A percentile compares a stretch with the other conserved stretches of the same genome.
Conservation (phyloP, 2,113 vertebrate genomes). For the Pelmatolapia mariae region DNA sequence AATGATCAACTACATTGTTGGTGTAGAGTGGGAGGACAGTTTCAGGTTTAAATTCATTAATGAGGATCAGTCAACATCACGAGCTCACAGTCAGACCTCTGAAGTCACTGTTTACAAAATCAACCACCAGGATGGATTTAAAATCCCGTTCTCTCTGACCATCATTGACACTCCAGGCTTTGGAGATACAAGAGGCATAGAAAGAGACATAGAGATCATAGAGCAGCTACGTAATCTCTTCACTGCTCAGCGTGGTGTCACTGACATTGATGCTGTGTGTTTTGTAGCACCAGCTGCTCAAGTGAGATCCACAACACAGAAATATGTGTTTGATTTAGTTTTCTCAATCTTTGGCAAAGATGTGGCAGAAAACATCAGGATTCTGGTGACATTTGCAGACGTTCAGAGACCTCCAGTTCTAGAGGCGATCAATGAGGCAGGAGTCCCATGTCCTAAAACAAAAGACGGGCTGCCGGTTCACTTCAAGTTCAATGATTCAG, state of each 20-base stretch:
- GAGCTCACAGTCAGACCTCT: not conserved
- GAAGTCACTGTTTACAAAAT: constrained; percentile 16
- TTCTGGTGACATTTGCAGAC: constrained; percentile 30
- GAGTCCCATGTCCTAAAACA: constrained; percentile 2
- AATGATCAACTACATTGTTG: too few relatives aligned
- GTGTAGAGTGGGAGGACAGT: too few relatives aligned
- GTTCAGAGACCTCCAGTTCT: not conserved
- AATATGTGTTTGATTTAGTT: not conserved
- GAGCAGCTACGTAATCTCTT: constrained; percentile 10
- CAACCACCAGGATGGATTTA: not conserved
- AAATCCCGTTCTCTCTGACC: not conserved
- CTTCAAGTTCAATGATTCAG: constrained; percentile 34
- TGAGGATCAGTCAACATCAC: not conserved
- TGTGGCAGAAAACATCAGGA: constrained; percentile 13
- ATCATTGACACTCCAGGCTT: constrained; percentile 1
- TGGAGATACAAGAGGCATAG: not conserved
- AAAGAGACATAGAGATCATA: not conserved
- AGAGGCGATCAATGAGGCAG: not conserved
- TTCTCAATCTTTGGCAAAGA: not conserved
- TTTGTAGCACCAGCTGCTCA: constrained; percentile 14
- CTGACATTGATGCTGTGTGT: constrained; percentile 17
- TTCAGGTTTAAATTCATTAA: too few relatives aligned
- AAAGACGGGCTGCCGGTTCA: not conserved
- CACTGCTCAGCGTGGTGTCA: not conserved
- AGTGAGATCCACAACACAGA: not conserved